Evolutionary conservation across 2,113 vertebrate species (phyloP).

Genomic region (Pluvialis apricaria): DNA sequence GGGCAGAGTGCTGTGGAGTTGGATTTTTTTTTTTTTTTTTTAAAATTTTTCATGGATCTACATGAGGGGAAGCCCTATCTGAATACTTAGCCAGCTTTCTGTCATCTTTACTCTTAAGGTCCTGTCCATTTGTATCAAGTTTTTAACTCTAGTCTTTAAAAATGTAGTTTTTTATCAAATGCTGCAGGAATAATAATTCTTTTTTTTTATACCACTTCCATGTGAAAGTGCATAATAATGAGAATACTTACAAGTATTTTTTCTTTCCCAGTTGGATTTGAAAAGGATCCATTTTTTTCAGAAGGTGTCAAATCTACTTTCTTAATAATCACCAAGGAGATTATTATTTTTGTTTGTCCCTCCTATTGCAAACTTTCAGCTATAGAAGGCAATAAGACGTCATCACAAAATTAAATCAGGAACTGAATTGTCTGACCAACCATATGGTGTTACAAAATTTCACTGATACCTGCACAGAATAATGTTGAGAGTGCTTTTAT

Average conservation of each 20-base stretch:
- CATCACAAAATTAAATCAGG: not conserved
- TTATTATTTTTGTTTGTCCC: not conserved
- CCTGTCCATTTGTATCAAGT: not conserved
- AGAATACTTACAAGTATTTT: not conserved
- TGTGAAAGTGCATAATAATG: not conserved
- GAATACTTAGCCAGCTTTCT: not conserved
- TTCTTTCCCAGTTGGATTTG: not conserved
- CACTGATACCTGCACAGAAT: not conserved
- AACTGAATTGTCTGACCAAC: not conserved
- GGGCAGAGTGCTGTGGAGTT: not conserved
- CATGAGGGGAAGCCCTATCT: not conserved
- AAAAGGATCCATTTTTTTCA: not conserved
- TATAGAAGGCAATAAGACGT: not conserved
- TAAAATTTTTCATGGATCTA: not conserved
- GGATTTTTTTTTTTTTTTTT: not conserved
- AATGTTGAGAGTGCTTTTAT: not conserved
- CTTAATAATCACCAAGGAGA: not conserved
- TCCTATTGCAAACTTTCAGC: not conserved
- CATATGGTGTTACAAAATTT: not conserved
- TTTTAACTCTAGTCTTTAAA: not conserved
- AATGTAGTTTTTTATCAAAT: not conserved
- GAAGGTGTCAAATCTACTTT: not conserved
- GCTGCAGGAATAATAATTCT: not conserved
- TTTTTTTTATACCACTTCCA: not conserved
- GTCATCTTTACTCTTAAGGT: not conserved